phyloP scores from a whole-genome alignment of 2,113 vertebrate species.

The Osmerus mordax region DNA sequence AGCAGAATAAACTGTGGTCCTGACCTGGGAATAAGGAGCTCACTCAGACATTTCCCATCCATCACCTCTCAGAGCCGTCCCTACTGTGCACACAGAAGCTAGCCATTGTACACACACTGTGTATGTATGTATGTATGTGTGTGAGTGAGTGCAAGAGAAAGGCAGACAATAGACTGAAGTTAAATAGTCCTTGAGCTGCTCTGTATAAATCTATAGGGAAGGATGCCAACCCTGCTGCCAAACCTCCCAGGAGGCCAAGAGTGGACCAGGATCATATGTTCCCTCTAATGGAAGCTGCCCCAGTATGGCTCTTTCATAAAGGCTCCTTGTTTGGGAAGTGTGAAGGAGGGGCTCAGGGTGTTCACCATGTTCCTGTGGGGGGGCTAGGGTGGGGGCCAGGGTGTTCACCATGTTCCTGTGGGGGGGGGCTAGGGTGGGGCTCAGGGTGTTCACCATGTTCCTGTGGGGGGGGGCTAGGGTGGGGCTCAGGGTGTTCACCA shows the following conservation, averaged over 20 bases:
- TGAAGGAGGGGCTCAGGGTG: conserved; percentile 14
- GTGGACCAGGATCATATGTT: too few species aligned
- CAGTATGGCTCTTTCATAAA: conserved; percentile 17
- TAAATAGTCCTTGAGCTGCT: too few species aligned
- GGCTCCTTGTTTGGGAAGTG: conserved; percentile 42
- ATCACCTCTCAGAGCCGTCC: conserved; percentile 27
- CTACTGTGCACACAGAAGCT: conserved; percentile 13
- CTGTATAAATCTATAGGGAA: too few species aligned
- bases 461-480: too few species aligned
- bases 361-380: too few species aligned
- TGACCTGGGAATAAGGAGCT: neutral
- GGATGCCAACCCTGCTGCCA: conserved; percentile 18
- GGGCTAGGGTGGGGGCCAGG: neutral
- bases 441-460: neutral
- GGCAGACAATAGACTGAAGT: too few species aligned
- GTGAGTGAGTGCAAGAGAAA: neutral
- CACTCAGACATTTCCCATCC: conserved; percentile 52
- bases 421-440: neutral
- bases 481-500: neutral
- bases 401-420: too few species aligned
- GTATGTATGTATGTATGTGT: neutral
- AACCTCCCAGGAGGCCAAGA: too few species aligned
- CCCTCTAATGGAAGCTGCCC: conserved; percentile 1
- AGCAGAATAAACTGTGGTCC: conserved; percentile 9
- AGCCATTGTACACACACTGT: conserved; percentile 1